These are phyloP conservation scores for Palloptera scutellata DNA, from an alignment of 2,888 invertebrate genomes.

Conservation along the genomic window DNA sequence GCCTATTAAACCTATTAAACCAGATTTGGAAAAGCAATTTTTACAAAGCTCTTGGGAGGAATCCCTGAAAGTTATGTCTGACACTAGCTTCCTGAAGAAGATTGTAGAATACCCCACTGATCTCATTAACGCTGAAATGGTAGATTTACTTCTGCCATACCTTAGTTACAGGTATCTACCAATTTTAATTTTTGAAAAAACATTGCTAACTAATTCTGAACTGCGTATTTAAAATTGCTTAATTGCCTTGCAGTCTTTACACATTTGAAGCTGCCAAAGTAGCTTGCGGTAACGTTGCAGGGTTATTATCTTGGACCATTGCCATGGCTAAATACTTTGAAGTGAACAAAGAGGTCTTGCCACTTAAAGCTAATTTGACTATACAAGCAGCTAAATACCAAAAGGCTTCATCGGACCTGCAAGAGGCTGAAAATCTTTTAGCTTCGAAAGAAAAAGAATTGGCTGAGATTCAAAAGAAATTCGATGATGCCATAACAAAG, in stretches of 20 bases:
- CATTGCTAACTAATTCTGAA: too few species aligned
- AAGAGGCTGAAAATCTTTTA: constrained; percentile 68
- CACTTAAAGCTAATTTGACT: constrained; percentile 82
- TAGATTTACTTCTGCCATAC: constrained; percentile 84
- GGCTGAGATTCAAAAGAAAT: constrained; percentile 72
- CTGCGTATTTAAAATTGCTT: too few species aligned
- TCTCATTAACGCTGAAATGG: constrained; percentile 85
- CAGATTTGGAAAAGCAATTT: constrained; percentile 78
- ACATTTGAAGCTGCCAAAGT: constrained; percentile 84
- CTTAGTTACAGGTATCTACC: constrained; percentile 68
- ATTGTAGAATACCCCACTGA: constrained; percentile 86
- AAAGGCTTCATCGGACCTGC: constrained; percentile 70
- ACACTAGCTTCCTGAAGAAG: constrained; percentile 78
- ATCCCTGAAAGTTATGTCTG: constrained; percentile 87
- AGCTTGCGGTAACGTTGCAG: constrained; percentile 91
- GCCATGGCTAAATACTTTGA: constrained; percentile 84
- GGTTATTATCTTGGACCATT: constrained; percentile 87
- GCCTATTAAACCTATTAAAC: constrained; percentile 73
- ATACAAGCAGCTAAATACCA: constrained; percentile 79
- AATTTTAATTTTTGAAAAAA: too few species aligned
- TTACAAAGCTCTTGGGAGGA: constrained; percentile 84
- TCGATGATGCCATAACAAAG: constrained; percentile 76
- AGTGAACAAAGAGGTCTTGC: constrained; percentile 88
- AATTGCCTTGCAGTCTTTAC: constrained; percentile 68
- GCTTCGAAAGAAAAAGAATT: constrained; percentile 68